Evolutionary conservation across 23 tunicate genomes (phyloP).

Genomic region (Styela plicata): DNA sequence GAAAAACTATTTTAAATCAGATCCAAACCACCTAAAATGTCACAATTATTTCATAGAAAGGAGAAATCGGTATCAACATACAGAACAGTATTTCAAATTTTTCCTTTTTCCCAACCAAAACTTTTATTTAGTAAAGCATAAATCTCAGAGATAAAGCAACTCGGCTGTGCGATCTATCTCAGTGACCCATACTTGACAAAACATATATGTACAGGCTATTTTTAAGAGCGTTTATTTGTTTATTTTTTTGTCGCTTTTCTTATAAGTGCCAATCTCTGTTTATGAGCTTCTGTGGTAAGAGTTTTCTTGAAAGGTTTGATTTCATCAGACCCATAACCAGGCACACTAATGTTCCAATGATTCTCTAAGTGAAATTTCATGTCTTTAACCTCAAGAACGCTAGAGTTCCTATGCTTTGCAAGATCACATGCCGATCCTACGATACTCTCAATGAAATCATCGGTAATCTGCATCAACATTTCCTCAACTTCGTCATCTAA

Average conservation of each 20-base stretch:
- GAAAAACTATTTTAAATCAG: too few species aligned
- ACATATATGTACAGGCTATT: too few species aligned
- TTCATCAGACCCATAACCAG: conserved; percentile 87
- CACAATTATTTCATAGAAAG: too few species aligned
- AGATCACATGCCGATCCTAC: conserved; percentile 83
- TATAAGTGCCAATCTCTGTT: conserved; percentile 88
- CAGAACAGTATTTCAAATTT: too few species aligned
- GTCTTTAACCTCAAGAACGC: conserved; percentile 88
- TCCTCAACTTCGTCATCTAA: conserved; percentile 93
- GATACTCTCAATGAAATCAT: conserved; percentile 87
- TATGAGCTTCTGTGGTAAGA: conserved; percentile 83
- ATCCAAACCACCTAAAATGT: too few species aligned
- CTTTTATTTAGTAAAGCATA: too few species aligned
- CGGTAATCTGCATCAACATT: conserved; percentile 85
- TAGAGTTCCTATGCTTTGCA: conserved; percentile 87
- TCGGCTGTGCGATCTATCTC: too few species aligned
- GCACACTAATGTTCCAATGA: conserved; percentile 78
- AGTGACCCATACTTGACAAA: too few species aligned
- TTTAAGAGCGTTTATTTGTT: too few species aligned
- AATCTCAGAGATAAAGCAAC: too few species aligned
- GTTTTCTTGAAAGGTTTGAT: conserved; percentile 63
- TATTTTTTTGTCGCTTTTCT: conserved; percentile 90
- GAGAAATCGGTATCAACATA: too few species aligned
- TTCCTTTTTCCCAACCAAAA: too few species aligned
- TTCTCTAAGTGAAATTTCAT: conserved; percentile 84